Evolutionary conservation across 1,140 invertebrate genomes (phyloP).

Genomic region (Drosophila subpulchrella): DNA sequence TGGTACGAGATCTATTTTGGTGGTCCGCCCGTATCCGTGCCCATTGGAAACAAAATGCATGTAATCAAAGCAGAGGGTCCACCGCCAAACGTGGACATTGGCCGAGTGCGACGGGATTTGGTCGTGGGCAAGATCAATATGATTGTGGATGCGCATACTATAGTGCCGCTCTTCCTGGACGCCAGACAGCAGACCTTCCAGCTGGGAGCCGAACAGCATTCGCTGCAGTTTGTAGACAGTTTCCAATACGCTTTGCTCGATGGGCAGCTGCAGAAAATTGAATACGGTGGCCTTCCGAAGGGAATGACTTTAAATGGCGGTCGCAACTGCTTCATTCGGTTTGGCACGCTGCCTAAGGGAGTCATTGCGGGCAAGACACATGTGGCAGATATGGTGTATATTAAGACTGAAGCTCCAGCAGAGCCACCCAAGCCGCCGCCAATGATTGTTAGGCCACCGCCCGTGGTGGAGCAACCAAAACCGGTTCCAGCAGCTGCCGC

Average conservation of each 20-base stretch:
- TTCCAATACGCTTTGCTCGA: constrained; percentile 92
- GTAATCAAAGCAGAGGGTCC: constrained; percentile 93
- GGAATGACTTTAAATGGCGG: constrained; percentile 92
- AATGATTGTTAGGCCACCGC: constrained; percentile 32
- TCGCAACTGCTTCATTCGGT: constrained; percentile 92
- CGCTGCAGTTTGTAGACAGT: constrained; percentile 91
- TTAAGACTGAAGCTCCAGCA: constrained; percentile 82
- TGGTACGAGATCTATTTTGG: constrained; percentile 97
- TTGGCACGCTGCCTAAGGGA: constrained; percentile 91
- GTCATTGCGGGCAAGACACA: constrained; percentile 89
- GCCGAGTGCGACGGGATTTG: constrained; percentile 89
- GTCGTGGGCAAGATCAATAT: constrained; percentile 93
- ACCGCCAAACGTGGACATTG: constrained; percentile 93
- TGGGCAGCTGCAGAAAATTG: constrained; percentile 91
- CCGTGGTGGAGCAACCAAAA: constrained; percentile 15
- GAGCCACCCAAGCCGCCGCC: constrained; percentile 64
- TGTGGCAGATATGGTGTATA: constrained; percentile 88
- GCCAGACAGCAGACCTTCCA: constrained; percentile 93
- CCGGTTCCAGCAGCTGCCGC: constrained; percentile 13
- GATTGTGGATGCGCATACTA: constrained; percentile 91
- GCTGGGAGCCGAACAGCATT: constrained; percentile 90
- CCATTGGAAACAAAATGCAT: constrained; percentile 91
- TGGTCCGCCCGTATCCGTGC: constrained; percentile 93
- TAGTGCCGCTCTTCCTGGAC: constrained; percentile 93
- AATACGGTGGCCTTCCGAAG: constrained; percentile 96